A percentile compares a stretch with the other conserved stretches of the same genome.
phyloP scores from a whole-genome alignment of 1,140 invertebrate species.

The Bicyclus anynana region DNA sequence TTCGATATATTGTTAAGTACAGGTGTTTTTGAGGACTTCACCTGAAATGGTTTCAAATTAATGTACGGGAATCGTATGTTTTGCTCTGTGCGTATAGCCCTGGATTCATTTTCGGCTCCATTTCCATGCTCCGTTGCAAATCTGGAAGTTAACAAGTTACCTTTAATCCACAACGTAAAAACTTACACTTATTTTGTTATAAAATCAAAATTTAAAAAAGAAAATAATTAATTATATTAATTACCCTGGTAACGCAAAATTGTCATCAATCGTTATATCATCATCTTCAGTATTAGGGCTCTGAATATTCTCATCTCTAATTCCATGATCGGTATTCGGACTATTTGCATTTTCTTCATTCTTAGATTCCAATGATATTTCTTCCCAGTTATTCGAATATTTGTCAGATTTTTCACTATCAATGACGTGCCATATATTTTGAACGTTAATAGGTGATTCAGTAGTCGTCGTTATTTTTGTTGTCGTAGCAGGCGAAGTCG shows the following conservation, averaged over 20 bases:
- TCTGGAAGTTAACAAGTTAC: constrained; percentile 39
- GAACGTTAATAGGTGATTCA: constrained; percentile 35
- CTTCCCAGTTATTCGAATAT: constrained; percentile 51
- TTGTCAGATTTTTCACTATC: constrained; percentile 58
- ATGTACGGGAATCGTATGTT: constrained; percentile 65
- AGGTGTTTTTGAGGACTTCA: constrained; percentile 49
- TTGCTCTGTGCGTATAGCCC: constrained; percentile 63
- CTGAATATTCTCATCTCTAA: background rate
- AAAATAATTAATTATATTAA: no score
- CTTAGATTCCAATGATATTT: constrained; percentile 36
- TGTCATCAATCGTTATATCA: constrained; percentile 37
- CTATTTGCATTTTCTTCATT: constrained; percentile 21
- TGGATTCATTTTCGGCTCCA: constrained; percentile 68
- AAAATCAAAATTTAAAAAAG: no score
- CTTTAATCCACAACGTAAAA: background rate
- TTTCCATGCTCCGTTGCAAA: constrained; percentile 56
- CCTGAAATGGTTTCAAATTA: constrained; percentile 62
- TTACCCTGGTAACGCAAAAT: constrained; percentile 69
- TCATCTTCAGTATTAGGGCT: constrained; percentile 9
- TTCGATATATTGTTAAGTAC: constrained; percentile 30
- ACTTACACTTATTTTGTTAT: no score
- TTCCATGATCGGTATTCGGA: background rate
- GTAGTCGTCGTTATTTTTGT: constrained; percentile 32
- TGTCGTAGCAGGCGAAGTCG: constrained; percentile 1
- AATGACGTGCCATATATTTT: constrained; percentile 71